Conservation (phyloP, 2,888 invertebrate genomes). For the Muscina levida region DNA sequence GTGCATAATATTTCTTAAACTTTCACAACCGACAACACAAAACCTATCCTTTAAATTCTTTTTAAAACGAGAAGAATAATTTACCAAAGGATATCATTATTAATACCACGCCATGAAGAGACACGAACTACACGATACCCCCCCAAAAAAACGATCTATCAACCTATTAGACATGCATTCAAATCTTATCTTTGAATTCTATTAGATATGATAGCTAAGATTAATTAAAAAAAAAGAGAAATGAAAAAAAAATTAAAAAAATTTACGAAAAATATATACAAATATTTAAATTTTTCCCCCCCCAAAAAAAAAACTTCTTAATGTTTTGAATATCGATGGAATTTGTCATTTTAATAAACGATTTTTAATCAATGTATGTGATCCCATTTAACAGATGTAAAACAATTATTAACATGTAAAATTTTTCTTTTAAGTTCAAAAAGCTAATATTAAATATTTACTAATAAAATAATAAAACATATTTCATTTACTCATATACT, state of each 20-base stretch:
- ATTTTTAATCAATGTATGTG: slow-evolving; percentile 1
- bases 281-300: slow-evolving; percentile 1
- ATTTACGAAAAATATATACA: slow-evolving; percentile 19
- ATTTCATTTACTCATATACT: not conserved
- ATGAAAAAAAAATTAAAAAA: not conserved
- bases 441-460: slow-evolving; percentile 50
- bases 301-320: not conserved
- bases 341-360: slow-evolving; percentile 11
- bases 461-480: slow-evolving; percentile 39
- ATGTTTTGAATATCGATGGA: slow-evolving; percentile 53
- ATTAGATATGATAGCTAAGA: slow-evolving; percentile 46
- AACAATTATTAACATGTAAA: slow-evolving; percentile 10
- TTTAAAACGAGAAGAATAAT: slow-evolving; percentile 42
- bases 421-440: slow-evolving; percentile 41
- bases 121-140: not conserved
- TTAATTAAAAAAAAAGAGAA: not conserved
- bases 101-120: too few species aligned
- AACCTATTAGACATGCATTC: slow-evolving; percentile 47
- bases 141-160: slow-evolving; percentile 47
- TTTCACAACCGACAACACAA: too few species aligned
- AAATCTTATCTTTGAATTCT: slow-evolving; percentile 26
- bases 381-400: slow-evolving; percentile 21
- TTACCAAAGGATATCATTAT: slow-evolving; percentile 41
- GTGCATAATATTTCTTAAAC: too few species aligned
- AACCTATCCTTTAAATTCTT: slow-evolving; percentile 54